A percentile compares a stretch with the other conserved stretches of the same genome.
phyloP scores from a whole-genome alignment of 2,113 vertebrate species.

The Eclectus roratus region DNA sequence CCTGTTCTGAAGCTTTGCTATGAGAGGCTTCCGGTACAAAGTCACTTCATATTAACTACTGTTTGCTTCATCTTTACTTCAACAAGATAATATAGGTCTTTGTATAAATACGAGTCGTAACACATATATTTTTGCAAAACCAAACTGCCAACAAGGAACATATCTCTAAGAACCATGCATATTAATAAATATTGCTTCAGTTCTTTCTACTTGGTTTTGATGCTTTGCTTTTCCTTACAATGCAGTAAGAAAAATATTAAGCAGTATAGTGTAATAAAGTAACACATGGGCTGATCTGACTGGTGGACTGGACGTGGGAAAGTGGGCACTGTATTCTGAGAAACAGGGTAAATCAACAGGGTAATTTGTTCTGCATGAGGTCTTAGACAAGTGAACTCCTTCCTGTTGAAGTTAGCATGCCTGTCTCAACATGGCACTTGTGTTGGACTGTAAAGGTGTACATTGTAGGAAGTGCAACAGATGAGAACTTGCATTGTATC shows the following conservation, averaged over 20 bases:
- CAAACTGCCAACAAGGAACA: background rate
- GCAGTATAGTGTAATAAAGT: background rate
- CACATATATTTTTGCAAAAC: background rate
- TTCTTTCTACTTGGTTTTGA: background rate
- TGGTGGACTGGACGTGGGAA: background rate
- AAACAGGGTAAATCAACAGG: background rate
- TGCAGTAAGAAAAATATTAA: background rate
- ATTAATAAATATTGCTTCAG: background rate
- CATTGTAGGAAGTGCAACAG: background rate
- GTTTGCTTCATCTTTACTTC: background rate
- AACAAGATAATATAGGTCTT: background rate
- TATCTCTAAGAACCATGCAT: background rate
- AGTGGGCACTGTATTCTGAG: background rate
- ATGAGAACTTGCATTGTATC: background rate
- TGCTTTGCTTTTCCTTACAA: background rate
- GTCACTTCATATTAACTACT: background rate
- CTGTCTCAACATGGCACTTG: background rate
- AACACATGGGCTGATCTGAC: background rate
- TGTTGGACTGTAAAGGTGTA: background rate
- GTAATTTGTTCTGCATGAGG: background rate
- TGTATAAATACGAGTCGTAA: background rate
- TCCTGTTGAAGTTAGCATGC: background rate
- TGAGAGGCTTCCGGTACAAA: background rate
- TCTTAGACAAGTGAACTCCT: background rate
- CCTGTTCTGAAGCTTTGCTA: background rate